Conservation (phyloP, 2,113 vertebrate genomes). For the Dicerorhinus sumatrensis region DNA sequence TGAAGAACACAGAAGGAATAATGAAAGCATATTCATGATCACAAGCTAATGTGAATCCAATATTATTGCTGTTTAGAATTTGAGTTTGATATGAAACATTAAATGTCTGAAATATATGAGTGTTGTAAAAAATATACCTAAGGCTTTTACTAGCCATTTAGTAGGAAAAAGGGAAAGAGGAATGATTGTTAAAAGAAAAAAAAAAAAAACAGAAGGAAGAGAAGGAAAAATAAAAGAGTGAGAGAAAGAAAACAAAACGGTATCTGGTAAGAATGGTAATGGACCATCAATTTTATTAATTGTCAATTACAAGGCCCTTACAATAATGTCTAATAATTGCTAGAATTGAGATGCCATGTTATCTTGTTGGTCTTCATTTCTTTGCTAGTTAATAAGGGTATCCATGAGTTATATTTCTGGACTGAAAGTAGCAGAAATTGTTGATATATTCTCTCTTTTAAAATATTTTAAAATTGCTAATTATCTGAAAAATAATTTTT, state of each 20-base stretch:
- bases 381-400: not conserved
- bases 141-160: not conserved
- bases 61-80: not conserved
- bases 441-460: not conserved
- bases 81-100: not conserved
- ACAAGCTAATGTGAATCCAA: not conserved
- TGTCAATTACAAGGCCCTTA: not conserved
- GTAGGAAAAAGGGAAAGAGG: not conserved
- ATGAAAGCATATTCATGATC: not conserved
- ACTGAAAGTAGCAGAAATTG: not conserved
- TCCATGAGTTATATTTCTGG: not conserved
- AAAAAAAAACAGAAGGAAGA: not conserved
- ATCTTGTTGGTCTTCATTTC: not conserved
- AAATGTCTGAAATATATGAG: not conserved
- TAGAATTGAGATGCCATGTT: not conserved
- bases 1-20: not conserved
- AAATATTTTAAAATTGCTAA: constrained; percentile 6
- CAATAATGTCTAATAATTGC: not conserved
- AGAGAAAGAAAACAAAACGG: not conserved
- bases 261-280: not conserved
- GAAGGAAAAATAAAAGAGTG: not conserved
- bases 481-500: constrained; percentile 12
- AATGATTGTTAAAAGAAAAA: not conserved
- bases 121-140: not conserved
- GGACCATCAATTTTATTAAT: not conserved